These are phyloP conservation scores for Syrphus vitripennis DNA, from an alignment of 2,888 invertebrate genomes.

Conservation along the genomic window DNA sequence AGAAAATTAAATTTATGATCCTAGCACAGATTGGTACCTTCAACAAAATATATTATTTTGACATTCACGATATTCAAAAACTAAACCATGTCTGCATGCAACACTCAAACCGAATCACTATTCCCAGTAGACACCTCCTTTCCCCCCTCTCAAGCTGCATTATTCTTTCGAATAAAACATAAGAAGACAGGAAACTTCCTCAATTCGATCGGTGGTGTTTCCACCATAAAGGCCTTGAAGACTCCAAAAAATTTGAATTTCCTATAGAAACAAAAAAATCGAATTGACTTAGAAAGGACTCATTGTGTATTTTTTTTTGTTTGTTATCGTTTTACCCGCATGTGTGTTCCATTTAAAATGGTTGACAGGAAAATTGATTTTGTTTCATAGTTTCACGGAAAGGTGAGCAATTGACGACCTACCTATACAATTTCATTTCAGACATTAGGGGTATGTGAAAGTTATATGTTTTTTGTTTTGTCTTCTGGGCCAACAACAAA, in stretches of 20 bases:
- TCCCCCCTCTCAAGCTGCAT: neutral
- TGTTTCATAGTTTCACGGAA: neutral
- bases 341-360: conserved; percentile 32
- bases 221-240: conserved; percentile 30
- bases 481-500: conserved; percentile 10
- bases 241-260: neutral
- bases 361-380: conserved; percentile 63
- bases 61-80: conserved; percentile 29
- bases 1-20: neutral
- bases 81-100: conserved; percentile 55
- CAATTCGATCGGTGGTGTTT: conserved; percentile 1
- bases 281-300: neutral
- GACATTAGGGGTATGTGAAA: conserved; percentile 13
- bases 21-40: conserved; percentile 46
- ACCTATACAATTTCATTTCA: conserved; percentile 58
- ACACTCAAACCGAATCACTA: neutral
- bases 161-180: conserved; percentile 21
- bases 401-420: conserved; percentile 47
- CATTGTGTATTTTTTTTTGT: neutral
- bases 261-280: conserved; percentile 25
- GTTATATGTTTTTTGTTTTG: neutral
- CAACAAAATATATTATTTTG: conserved; percentile 13
- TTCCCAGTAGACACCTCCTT: neutral
- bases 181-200: conserved; percentile 27
- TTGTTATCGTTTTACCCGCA: neutral